Base-by-base conservation (phyloP, 2,888 invertebrate species). In the Tetanocera ferruginea region DNA sequence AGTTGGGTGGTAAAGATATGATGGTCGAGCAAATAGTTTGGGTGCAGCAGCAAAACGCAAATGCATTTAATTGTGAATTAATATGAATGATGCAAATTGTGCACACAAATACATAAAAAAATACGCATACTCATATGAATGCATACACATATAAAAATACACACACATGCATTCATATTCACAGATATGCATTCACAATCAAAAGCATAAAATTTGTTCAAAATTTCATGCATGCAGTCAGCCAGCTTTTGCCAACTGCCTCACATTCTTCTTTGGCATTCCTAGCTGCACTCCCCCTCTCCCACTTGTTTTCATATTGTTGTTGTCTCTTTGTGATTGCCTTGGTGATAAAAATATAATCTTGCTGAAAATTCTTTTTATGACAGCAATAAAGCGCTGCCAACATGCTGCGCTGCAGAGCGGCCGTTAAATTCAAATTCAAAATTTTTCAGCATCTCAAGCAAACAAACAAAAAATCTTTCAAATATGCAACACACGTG, bases 371-470 rank as follows among this genome's bases (percentile, higher is more conserved):
- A 28, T 51, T 51, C 51, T 69, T 69, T 69, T 69, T 69, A 69
- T 69, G 69, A 51, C 51, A 25, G 69, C 28, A 49, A 69, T 69
- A 69, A 69, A 69, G 51, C 51, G 51, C 31, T 17, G 28, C 64
- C 9, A 31, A 5, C 17, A 4, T 28, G 23, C 51, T 11, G 14
- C 11, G 69, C 17, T 51, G 23, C 69, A 23, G 14, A 51, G 69
- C 69, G 49, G 51, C 51, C 28, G 51, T 69, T 49, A 69, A 69
- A 69, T 69, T 51, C 69, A 69, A 49, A 25, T 49, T 69, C 69
- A n/a, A 23, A 55, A n/a, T 43, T 11, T 8, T 37, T 6, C 37
- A 1, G 4, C 37, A 11, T 14, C 43, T 60, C 4, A 25, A 51
- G 2, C 69, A 28, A 17, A 51, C 28, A 37, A 37, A 31, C 8